Evolutionary conservation across 2,113 vertebrate species (phyloP).

Genomic region (Microtus montanus): DNA sequence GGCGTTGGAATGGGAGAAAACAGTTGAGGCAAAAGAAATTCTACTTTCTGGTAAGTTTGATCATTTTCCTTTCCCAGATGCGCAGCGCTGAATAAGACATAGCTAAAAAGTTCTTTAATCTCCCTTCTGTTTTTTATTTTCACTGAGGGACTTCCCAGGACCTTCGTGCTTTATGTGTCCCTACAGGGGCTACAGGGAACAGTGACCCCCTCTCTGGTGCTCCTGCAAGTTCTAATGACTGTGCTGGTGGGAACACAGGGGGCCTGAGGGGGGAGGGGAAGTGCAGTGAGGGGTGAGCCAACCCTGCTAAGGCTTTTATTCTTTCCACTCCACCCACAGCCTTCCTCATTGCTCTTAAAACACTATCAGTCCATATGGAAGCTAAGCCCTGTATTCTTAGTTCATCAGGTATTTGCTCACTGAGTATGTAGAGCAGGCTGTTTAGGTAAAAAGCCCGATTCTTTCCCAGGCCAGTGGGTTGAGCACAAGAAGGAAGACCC

Average conservation of each 20-base stretch:
- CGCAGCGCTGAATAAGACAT: not conserved
- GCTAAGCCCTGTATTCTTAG: not conserved
- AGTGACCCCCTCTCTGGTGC: not conserved
- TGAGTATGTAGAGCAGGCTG: not conserved
- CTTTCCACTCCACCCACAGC: too few relatives aligned
- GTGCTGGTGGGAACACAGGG: not conserved
- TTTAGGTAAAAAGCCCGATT: not conserved
- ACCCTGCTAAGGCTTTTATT: too few relatives aligned
- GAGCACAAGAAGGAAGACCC: not conserved
- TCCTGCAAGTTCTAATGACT: not conserved
- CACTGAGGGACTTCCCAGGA: not conserved
- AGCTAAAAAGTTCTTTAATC: not conserved
- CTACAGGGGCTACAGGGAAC: too few relatives aligned
- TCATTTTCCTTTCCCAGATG: not conserved
- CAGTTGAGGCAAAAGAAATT: not conserved
- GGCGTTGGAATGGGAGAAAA: not conserved
- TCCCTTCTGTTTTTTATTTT: not conserved
- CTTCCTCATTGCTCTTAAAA: not conserved
- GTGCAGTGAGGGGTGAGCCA: not conserved
- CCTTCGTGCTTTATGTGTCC: not conserved
- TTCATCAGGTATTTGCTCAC: not conserved
- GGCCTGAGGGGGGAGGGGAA: not conserved
- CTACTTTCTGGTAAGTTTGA: too few relatives aligned
- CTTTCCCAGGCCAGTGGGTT: not conserved
- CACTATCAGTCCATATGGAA: not conserved